These are phyloP conservation scores for Burhinus bistriatus DNA, from an alignment of 2,113 vertebrate species.

Conservation along the genomic window DNA sequence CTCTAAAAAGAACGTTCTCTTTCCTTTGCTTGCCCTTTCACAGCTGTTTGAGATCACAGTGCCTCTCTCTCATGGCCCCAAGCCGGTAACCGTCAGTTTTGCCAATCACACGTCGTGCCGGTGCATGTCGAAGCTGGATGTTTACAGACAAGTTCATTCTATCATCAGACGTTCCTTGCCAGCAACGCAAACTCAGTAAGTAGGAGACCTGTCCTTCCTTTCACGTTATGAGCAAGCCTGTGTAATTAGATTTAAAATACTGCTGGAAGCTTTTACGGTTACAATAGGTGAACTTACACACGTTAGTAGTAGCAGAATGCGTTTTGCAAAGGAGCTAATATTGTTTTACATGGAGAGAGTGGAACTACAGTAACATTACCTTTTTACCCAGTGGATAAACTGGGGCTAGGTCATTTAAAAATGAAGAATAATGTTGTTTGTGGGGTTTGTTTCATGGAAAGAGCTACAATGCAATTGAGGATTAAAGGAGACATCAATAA, in stretches of 20 bases:
- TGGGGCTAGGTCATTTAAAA: not conserved
- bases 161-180: slow-evolving; percentile 93
- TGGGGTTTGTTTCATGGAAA: not conserved
- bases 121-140: slow-evolving; percentile 94
- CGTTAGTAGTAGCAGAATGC: not conserved
- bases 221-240: not conserved
- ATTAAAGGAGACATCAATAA: not conserved
- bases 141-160: slow-evolving; percentile 93
- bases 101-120: slow-evolving; percentile 96
- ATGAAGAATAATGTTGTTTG: not conserved
- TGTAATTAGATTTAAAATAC: not conserved
- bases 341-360: not conserved
- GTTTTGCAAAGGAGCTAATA: not conserved
- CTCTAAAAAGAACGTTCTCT: not conserved
- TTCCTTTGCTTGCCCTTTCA: not conserved
- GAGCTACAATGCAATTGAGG: not conserved
- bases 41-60: slow-evolving; percentile 97
- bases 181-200: slow-evolving; percentile 83
- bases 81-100: slow-evolving; percentile 93
- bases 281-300: rapidly evolving
- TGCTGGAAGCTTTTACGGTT: not conserved
- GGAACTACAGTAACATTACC: not conserved
- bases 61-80: slow-evolving; percentile 88
- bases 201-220: slow-evolving; percentile 1
- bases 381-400: not conserved